phyloP scores from a whole-genome alignment of 53 echinoderm and acorn worm genomes.

The Holothuria scabra region DNA sequence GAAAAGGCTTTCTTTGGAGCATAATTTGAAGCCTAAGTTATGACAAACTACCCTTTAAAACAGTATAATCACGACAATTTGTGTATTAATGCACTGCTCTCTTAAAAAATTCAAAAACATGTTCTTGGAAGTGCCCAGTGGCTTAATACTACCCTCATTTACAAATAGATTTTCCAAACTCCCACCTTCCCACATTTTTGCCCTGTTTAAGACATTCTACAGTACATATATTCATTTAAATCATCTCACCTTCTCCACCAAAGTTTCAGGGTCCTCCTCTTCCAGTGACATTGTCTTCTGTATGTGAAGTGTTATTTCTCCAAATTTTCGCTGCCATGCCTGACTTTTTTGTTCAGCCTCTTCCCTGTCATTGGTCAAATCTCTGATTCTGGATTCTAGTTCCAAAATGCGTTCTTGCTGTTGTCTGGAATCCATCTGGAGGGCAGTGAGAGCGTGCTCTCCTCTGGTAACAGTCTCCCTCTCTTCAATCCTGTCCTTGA shows the following conservation, averaged over 20 bases:
- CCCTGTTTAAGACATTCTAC: too few relatives aligned
- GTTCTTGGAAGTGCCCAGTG: too few relatives aligned
- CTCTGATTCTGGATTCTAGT: conserved; percentile 81
- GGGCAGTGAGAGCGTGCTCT: conserved; percentile 78
- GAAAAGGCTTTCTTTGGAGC: too few relatives aligned
- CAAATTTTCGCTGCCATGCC: conserved; percentile 74
- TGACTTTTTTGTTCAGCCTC: conserved; percentile 74
- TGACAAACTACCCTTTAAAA: too few relatives aligned
- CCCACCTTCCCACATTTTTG: too few relatives aligned
- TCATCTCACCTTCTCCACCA: conserved; percentile 74
- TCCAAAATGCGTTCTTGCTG: conserved; percentile 83
- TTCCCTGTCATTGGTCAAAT: conserved; percentile 77
- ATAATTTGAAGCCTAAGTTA: too few relatives aligned
- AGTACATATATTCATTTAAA: too few relatives aligned
- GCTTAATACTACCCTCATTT: too few relatives aligned
- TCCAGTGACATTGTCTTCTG: conserved; percentile 64
- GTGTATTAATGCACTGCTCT: too few relatives aligned
- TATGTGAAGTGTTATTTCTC: conserved; percentile 81
- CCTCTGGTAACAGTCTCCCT: conserved; percentile 69
- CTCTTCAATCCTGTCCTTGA: conserved; percentile 76
- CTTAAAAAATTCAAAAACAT: too few relatives aligned
- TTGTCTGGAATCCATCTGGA: conserved; percentile 80
- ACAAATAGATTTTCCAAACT: too few relatives aligned
- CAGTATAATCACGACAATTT: too few relatives aligned
- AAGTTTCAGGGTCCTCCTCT: conserved; percentile 65